A percentile compares a stretch with the other conserved stretches of the same genome.
Evolutionary conservation across 1,140 invertebrate genomes (phyloP).

Genomic region (Drosophila neocordata): DNA sequence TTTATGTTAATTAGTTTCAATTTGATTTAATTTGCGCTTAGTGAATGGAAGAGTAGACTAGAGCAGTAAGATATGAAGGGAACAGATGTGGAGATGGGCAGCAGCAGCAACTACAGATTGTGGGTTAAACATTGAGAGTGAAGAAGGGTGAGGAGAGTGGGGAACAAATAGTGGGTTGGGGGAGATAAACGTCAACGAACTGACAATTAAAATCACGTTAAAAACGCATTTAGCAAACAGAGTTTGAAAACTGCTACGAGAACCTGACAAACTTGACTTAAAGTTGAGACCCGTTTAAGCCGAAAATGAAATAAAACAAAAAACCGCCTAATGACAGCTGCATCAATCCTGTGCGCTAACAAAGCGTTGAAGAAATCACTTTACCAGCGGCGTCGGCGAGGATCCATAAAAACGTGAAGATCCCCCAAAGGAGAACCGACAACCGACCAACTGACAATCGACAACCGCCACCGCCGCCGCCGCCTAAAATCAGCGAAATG

Average conservation of each 20-base stretch:
- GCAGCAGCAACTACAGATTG: not conserved
- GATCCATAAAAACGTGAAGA: slow-evolving; percentile 52
- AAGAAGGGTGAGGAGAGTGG: not conserved
- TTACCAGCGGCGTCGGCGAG: slow-evolving; percentile 79
- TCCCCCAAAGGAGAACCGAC: slow-evolving; percentile 28
- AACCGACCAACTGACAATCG: too few species aligned
- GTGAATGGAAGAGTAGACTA: slow-evolving; percentile 14
- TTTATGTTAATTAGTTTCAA: slow-evolving; percentile 81
- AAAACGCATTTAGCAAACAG: slow-evolving; percentile 79
- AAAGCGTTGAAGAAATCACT: slow-evolving; percentile 83
- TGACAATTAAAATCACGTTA: slow-evolving; percentile 82
- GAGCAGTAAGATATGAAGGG: not conserved
- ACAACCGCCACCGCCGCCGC: slow-evolving; percentile 23
- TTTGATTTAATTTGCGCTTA: slow-evolving; percentile 76
- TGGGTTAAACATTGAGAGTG: not conserved
- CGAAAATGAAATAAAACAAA: slow-evolving; percentile 33
- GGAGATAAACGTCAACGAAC: slow-evolving; percentile 38
- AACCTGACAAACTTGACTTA: not conserved
- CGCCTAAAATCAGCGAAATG: slow-evolving; percentile 54
- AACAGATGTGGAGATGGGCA: not conserved
- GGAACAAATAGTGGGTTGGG: not conserved
- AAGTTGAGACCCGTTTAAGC: slow-evolving; percentile 65
- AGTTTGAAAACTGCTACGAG: slow-evolving; percentile 4
- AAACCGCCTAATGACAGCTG: slow-evolving; percentile 72
- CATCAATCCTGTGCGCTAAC: slow-evolving; percentile 81